These are phyloP conservation scores for Scolopax rusticola DNA, from an alignment of 2,797 vertebrate species.

Conservation along the genomic window DNA sequence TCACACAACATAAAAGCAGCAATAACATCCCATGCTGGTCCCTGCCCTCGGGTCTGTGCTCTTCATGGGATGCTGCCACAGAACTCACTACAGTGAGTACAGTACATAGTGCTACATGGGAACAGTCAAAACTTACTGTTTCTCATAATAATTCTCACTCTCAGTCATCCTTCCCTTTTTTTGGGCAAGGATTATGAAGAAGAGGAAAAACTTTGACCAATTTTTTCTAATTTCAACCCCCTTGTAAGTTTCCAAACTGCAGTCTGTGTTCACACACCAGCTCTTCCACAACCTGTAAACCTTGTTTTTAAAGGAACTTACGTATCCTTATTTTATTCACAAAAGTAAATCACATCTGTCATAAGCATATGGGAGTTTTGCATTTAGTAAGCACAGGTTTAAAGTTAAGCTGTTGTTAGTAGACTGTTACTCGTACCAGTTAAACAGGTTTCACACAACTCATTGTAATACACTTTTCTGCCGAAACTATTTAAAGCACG, in stretches of 20 bases:
- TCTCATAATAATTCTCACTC: neutral
- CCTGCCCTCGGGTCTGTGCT: neutral
- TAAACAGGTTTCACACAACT: neutral
- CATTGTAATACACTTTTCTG: neutral
- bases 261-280: neutral
- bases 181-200: neutral
- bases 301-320: neutral
- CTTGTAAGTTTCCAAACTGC: neutral
- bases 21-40: neutral
- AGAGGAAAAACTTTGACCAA: neutral
- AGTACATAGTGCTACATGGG: neutral
- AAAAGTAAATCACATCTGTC: neutral
- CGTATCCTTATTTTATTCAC: rapidly evolving
- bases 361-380: neutral
- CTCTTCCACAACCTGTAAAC: neutral
- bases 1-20: neutral
- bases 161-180: neutral
- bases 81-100: neutral
- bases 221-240: neutral
- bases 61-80: neutral
- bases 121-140: neutral
- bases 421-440: neutral
- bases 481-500: neutral
- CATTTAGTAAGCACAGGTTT: neutral
- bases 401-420: neutral